Base-by-base conservation (phyloP, 2,888 invertebrate species). In the Hydrotaea diabolus region DNA sequence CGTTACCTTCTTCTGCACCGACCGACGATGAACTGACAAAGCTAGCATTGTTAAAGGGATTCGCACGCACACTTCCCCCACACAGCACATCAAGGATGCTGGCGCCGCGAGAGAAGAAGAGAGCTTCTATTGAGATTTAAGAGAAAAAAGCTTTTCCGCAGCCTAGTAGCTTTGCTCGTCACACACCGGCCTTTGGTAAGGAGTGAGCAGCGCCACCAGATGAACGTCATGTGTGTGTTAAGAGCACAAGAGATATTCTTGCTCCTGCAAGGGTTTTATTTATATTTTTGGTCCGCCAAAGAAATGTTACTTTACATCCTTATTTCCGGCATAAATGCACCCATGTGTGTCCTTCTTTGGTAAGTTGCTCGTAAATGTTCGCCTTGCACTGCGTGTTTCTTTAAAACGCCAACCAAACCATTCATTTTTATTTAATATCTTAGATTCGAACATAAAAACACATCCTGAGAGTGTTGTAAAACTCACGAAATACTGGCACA, bases 1-100 rank as follows among this genome's bases (percentile, higher is more conserved):
- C 85, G 74, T 87, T 87, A 88, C 87, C 87, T 86, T 59, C 86
- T 87, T 31, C 84, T 85, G 74, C 87, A 88, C 88, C 87, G 86
- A 86, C 86, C 87, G 86, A 87, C 85, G 83, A 79, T 85, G 87
- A 86, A 87, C 87, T 87, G 85, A 88, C 87, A 87, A 87, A 73
- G 77, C 77, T 85, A 84, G 74, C 85, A 80, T 59, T 83, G 79
- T 83, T 80, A 73, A 73, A 79, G 86, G 77, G 85, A 75, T 85
- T 87, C 85, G 83, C 74, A 87, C 87, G 66, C 76, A 85, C 53
- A 74, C 74, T 81, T 78, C 76, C 84, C 49, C 62, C 64, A 66
- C 64, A 26, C 62, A 31, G 21, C 17, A 43, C n/a, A 21, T 15
- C 3, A 86, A 85, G 83, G 87, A 85, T 78, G 87, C 69, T 84